These are phyloP conservation scores for Erpobdella octoculata DNA, from an alignment of 2,888 invertebrate species.

Conservation along the genomic window DNA sequence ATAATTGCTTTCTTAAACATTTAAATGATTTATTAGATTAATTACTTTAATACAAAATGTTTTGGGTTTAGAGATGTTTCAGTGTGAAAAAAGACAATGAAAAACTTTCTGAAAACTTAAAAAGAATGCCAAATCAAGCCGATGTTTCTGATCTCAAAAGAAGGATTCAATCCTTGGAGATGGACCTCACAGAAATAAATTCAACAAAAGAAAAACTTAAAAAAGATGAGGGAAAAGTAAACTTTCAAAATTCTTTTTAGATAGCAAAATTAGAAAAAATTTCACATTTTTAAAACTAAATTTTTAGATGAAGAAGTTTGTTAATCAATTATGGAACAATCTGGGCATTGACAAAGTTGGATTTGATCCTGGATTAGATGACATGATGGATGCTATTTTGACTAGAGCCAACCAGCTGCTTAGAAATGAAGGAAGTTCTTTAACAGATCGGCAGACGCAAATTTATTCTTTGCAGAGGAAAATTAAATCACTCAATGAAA, in stretches of 20 bases:
- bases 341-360: conserved; percentile 1
- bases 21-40: not conserved
- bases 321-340: not conserved
- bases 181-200: not conserved
- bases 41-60: not conserved
- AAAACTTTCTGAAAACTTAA: not conserved
- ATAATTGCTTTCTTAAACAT: not conserved
- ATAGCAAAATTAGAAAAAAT: not conserved
- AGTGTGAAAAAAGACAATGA: not conserved
- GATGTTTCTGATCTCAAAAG: not conserved
- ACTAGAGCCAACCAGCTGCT: not conserved
- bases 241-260: not conserved
- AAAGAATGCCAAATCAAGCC: not conserved
- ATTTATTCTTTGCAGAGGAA: conserved; percentile 13
- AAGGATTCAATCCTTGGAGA: not conserved
- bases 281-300: not conserved
- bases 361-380: not conserved
- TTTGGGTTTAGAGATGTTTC: not conserved
- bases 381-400: not conserved
- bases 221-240: not conserved
- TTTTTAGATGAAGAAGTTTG: conserved; percentile 2
- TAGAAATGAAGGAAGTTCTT: not conserved
- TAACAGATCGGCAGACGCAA: not conserved
- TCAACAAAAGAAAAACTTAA: not conserved
- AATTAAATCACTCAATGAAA: not conserved